A percentile compares a stretch with the other conserved stretches of the same genome.
Evolutionary conservation across 1,140 invertebrate species (phyloP).

Genomic region (Bombus vancouverensis): DNA sequence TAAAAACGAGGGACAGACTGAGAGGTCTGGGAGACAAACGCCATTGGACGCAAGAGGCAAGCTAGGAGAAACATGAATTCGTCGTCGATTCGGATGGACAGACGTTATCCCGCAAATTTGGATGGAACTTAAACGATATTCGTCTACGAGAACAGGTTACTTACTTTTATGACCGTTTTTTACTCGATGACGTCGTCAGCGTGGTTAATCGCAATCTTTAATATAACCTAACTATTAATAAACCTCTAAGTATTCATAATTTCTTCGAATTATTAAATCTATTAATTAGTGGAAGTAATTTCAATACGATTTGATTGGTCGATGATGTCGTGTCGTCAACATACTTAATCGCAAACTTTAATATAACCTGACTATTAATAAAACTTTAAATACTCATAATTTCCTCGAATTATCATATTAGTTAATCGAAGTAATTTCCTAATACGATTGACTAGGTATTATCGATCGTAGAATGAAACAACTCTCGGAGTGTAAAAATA

Average conservation of each 20-base stretch:
- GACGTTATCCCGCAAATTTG: background rate
- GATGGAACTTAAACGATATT: background rate
- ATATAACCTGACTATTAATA: too few relatives aligned
- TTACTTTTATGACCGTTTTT: background rate
- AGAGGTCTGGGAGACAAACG: slow-evolving; percentile 18
- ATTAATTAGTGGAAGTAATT: too few relatives aligned
- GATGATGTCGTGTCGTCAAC: too few relatives aligned
- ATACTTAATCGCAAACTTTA: too few relatives aligned
- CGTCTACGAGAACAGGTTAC: background rate
- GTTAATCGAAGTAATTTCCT: too few relatives aligned
- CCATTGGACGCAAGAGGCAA: background rate
- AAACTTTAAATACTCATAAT: too few relatives aligned
- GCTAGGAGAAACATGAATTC: background rate
- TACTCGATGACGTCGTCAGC: background rate
- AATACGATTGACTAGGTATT: background rate
- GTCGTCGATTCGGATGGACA: background rate
- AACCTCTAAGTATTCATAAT: too few relatives aligned
- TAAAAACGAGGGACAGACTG: slow-evolving; percentile 39
- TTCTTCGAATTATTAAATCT: too few relatives aligned
- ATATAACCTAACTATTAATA: too few relatives aligned
- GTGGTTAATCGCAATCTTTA: too few relatives aligned
- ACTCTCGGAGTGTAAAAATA: background rate
- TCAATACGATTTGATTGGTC: too few relatives aligned
- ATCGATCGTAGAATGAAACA: background rate
- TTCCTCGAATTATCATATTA: too few relatives aligned